phyloP scores from a whole-genome alignment of 2,888 invertebrate species.

The Sminthurinus aureus region DNA sequence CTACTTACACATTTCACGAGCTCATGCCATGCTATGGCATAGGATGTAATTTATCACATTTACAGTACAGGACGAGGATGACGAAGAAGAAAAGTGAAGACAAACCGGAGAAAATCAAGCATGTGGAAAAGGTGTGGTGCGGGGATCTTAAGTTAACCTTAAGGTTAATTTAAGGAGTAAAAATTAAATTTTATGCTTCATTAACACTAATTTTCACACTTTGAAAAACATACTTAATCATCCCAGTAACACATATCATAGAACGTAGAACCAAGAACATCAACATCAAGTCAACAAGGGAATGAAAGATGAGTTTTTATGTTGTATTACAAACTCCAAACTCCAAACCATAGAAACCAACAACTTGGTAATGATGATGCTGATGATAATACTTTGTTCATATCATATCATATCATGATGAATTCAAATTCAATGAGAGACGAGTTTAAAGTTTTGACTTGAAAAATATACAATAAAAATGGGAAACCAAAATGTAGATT shows the following conservation, averaged over 20 bases:
- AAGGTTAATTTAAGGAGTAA: conserved; percentile 25
- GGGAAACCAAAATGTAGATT: neutral
- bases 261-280: too few relatives aligned
- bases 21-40: neutral
- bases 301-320: too few relatives aligned
- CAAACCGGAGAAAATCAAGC: neutral
- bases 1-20: neutral
- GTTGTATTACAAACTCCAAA: too few relatives aligned
- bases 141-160: conserved; percentile 1
- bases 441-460: neutral
- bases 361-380: too few relatives aligned
- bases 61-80: neutral
- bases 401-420: conserved; percentile 9
- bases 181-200: conserved; percentile 40
- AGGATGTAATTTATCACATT: neutral
- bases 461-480: neutral
- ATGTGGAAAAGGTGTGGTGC: conserved; percentile 12
- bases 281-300: too few relatives aligned
- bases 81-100: neutral
- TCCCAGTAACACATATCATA: neutral
- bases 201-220: conserved; percentile 29
- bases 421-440: conserved; percentile 4
- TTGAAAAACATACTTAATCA: conserved; percentile 35
- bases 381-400: too few relatives aligned
- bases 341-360: too few relatives aligned